Conservation (phyloP, 2,113 vertebrate species). For the Podarcis muralis region DNA sequence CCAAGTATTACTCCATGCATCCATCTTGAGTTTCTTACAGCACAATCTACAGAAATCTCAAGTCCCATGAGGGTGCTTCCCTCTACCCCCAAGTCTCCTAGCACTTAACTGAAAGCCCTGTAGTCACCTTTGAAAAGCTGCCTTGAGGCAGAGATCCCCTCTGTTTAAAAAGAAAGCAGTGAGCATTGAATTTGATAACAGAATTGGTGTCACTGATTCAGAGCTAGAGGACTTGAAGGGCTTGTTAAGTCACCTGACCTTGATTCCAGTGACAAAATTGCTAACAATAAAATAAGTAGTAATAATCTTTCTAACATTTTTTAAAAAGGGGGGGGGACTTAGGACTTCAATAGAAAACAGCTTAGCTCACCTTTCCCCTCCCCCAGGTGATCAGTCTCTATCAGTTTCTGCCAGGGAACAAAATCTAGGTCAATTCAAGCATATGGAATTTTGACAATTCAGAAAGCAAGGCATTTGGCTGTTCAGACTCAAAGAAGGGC, state of each 20-base stretch:
- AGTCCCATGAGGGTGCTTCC: neutral
- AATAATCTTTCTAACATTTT: constrained; percentile 41
- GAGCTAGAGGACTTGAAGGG: constrained; percentile 12
- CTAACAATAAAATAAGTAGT: constrained; percentile 52
- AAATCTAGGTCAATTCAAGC: constrained; percentile 60
- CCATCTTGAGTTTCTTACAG: neutral
- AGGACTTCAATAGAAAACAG: constrained; percentile 46
- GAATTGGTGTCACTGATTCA: constrained; percentile 16
- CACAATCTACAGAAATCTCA: neutral
- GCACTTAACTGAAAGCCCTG: neutral
- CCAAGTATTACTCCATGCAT: neutral
- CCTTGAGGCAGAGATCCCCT: neutral
- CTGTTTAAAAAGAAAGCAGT: neutral
- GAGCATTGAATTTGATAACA: neutral
- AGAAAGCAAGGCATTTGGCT: constrained; percentile 50
- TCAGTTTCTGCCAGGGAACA: neutral
- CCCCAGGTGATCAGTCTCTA: constrained; percentile 49
- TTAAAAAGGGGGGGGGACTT: constrained; percentile 20
- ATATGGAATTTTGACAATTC: constrained; percentile 43
- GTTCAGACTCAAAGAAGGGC: constrained; percentile 45
- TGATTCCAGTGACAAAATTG: constrained; percentile 33
- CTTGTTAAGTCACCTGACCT: neutral
- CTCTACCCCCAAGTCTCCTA: neutral
- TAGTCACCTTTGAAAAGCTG: neutral
- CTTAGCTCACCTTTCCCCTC: constrained; percentile 29